Percentiles rank a stretch among this genome's conserved stretches.
phyloP scores from a whole-genome alignment of 2,113 vertebrate species.

The Micromys minutus region DNA sequence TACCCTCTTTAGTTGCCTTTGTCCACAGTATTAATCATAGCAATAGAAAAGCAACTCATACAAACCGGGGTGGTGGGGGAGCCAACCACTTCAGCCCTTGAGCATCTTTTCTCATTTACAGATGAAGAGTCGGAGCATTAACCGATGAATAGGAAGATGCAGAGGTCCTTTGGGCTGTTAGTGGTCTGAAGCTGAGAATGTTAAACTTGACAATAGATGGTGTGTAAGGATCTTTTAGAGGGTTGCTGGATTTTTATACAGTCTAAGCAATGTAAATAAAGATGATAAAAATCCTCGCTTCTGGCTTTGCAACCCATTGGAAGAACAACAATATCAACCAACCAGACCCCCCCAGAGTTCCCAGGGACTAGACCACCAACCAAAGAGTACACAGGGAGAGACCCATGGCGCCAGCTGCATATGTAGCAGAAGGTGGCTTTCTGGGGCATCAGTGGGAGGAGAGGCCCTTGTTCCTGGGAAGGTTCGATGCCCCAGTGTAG shows the following conservation, averaged over 20 bases:
- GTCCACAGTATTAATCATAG: background rate
- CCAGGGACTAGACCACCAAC: too few relatives aligned
- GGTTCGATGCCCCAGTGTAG: too few relatives aligned
- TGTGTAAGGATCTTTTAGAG: background rate
- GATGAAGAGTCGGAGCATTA: background rate
- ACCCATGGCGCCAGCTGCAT: too few relatives aligned
- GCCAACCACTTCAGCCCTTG: background rate
- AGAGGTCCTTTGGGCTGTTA: background rate
- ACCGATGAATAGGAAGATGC: background rate
- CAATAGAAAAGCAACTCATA: background rate
- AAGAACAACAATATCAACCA: too few relatives aligned
- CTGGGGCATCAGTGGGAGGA: too few relatives aligned
- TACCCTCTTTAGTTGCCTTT: background rate
- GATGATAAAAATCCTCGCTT: background rate
- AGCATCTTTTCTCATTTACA: background rate
- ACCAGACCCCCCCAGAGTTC: too few relatives aligned
- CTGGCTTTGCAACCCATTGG: too few relatives aligned
- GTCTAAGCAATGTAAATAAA: slow-evolving; percentile 27
- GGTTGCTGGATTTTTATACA: background rate
- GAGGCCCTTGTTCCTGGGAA: too few relatives aligned
- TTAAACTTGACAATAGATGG: background rate
- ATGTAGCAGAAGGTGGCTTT: too few relatives aligned
- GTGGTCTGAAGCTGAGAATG: background rate
- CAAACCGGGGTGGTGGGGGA: too few relatives aligned
- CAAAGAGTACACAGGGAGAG: too few relatives aligned